Evolutionary conservation across 2,113 vertebrate species (phyloP).

Genomic region (Semicossyphus pulcher): DNA sequence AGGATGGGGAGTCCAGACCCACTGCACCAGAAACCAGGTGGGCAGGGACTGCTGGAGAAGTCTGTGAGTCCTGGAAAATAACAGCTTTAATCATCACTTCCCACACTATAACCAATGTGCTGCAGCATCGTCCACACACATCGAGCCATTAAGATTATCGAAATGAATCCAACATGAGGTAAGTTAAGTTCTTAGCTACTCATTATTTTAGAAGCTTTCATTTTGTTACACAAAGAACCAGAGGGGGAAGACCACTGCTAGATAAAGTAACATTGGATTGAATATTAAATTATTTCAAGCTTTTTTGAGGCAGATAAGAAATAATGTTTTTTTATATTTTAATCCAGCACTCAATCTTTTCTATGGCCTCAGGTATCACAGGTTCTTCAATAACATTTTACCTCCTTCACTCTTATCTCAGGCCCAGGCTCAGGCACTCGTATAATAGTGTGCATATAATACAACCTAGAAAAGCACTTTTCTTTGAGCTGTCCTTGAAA

Average conservation of each 20-base stretch:
- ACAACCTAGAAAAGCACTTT: slow-evolving; percentile 16
- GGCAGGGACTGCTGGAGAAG: slow-evolving; percentile 84
- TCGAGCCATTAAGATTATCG: not conserved
- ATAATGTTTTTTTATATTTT: slow-evolving; percentile 28
- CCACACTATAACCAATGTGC: not conserved
- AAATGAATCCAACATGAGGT: not conserved
- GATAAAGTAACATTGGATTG: slow-evolving; percentile 8
- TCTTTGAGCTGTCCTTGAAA: slow-evolving; percentile 31
- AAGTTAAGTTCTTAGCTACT: not conserved
- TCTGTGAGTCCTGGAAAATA: slow-evolving; percentile 81
- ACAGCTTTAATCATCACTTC: not conserved
- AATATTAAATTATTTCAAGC: slow-evolving; percentile 1
- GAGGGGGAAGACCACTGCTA: not conserved
- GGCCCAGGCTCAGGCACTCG: not conserved
- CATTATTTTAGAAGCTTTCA: not conserved
- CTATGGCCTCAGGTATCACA: slow-evolving; percentile 5
- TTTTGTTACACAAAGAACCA: not conserved
- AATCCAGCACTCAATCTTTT: slow-evolving; percentile 11
- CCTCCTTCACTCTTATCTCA: slow-evolving; percentile 26
- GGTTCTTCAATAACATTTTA: slow-evolving; percentile 29
- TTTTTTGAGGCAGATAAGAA: slow-evolving; percentile 11
- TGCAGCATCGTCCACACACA: not conserved
- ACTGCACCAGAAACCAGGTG: slow-evolving; percentile 92
- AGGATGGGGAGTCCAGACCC: slow-evolving; percentile 82
- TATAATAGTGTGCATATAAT: slow-evolving; percentile 2